Conservation (phyloP, 1,140 invertebrate species). For the Uloborus diversus region DNA sequence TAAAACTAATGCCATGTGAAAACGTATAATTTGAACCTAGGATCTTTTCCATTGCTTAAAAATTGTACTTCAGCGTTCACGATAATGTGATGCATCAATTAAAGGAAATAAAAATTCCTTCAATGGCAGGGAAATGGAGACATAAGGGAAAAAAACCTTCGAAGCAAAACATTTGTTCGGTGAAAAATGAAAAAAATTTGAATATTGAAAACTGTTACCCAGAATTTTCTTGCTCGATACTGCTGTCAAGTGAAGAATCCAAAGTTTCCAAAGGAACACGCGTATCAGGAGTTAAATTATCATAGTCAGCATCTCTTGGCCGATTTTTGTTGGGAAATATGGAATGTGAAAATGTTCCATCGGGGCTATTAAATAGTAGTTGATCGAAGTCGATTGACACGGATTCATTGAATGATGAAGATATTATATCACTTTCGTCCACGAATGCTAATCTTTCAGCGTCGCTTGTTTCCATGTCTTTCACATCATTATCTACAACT, state of each 20-base stretch:
- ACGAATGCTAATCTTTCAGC: neutral
- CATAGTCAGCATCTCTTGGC: neutral
- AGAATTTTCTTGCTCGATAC: conserved; percentile 34
- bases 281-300: neutral
- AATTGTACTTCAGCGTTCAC: too few relatives aligned
- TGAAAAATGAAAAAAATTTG: too few relatives aligned
- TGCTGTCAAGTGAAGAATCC: neutral
- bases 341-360: neutral
- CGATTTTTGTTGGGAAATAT: conserved; percentile 10
- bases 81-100: too few relatives aligned
- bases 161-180: too few relatives aligned
- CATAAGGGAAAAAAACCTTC: too few relatives aligned
- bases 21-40: too few relatives aligned
- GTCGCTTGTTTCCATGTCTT: neutral
- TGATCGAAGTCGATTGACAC: conserved; percentile 28
- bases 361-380: conserved; percentile 28
- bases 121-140: too few relatives aligned
- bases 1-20: too few relatives aligned
- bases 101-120: too few relatives aligned
- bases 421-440: neutral
- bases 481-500: neutral
- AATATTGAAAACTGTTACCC: too few relatives aligned
- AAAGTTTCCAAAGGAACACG: neutral
- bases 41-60: too few relatives aligned
- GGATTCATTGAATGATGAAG: neutral